Base-by-base conservation (phyloP, 2,797 vertebrate genomes). In the Catharus ustulatus region DNA sequence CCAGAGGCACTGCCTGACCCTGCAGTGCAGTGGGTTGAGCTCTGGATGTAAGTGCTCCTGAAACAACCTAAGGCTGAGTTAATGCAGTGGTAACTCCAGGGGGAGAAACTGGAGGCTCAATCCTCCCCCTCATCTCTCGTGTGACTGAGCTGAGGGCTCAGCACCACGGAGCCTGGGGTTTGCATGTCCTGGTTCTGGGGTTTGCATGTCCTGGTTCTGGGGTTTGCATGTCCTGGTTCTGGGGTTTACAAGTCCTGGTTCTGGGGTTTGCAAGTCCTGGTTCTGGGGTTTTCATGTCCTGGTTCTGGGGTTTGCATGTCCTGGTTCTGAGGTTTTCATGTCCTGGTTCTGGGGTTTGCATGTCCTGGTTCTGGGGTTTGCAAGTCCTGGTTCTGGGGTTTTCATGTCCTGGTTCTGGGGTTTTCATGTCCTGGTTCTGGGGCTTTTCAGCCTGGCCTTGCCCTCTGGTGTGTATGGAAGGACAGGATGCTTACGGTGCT, bases 81-180 rank as follows among this genome's bases (percentile, higher is more conserved):
- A 78, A 78, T 78, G 77, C 76, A 36, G 22, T 3, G 6, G 38
- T 15, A 51, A 55, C 68, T 81, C 78, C 11, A 8, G 20, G 23
- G 72, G 52, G 49, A 77, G 68, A 71, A 59, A 27, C 40, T 11
- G 48, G n/a, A 75, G 67, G 43, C 71, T 80, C 52, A 30, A 0
- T 67, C 72, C 64, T 77, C 3, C 19, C 40, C 27, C 17, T 58
- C 34, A 11, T 42, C 26, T 38, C 24, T 57, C 1, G 3, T 73
- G 15, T 75, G 66, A 20, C 46, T 0, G 4, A 67, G 49, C 62
- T 6, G 5, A 42, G 57, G 13, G 2, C 29, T 16, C 34, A 29
- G 42, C 5, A 1, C 36, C 1, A 0, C 0, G 0, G 48, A 62
- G 72, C 68, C 72, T 30, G 61, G 66, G 19, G 7, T 58, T n/a